Conservation (phyloP, 2,888 invertebrate genomes). For the Muschampia plurimacula region DNA sequence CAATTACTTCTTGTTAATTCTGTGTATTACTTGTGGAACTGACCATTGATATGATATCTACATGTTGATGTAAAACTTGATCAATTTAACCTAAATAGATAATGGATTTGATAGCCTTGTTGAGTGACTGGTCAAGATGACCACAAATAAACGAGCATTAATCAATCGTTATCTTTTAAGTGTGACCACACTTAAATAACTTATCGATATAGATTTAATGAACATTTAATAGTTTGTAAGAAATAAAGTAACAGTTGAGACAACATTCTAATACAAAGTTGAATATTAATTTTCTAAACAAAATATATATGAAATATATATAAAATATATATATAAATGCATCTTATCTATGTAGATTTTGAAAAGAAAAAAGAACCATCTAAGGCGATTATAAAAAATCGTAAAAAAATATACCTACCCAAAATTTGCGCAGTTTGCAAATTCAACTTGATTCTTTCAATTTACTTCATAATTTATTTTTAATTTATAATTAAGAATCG, state of each 20-base stretch:
- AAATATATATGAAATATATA: too few relatives aligned
- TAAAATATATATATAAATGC: too few relatives aligned
- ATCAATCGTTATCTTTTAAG: slow-evolving; percentile 23
- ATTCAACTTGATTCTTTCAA: not conserved
- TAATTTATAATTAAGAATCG: slow-evolving; percentile 22
- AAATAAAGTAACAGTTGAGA: not conserved
- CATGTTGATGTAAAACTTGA: slow-evolving; percentile 11
- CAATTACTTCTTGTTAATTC: not conserved
- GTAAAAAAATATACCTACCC: not conserved
- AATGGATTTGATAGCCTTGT: slow-evolving; percentile 27
- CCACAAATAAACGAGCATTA: slow-evolving; percentile 33
- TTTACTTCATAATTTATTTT: not conserved
- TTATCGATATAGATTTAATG: not conserved
- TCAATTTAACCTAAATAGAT: slow-evolving; percentile 37
- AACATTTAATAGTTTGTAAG: slow-evolving; percentile 1
- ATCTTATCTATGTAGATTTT: not conserved
- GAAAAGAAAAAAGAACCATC: not conserved
- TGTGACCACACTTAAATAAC: slow-evolving; percentile 9
- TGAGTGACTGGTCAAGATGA: slow-evolving; percentile 35
- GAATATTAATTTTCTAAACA: not conserved
- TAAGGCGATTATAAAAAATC: not conserved
- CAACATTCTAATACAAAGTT: slow-evolving; percentile 3
- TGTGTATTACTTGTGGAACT: not conserved
- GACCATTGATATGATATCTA: not conserved
- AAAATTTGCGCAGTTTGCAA: not conserved